A percentile compares a stretch with the other conserved stretches of the same genome.
Evolutionary conservation across 2,797 vertebrate species (phyloP).

Genomic region (Tokudaia tokunoshimensis): DNA sequence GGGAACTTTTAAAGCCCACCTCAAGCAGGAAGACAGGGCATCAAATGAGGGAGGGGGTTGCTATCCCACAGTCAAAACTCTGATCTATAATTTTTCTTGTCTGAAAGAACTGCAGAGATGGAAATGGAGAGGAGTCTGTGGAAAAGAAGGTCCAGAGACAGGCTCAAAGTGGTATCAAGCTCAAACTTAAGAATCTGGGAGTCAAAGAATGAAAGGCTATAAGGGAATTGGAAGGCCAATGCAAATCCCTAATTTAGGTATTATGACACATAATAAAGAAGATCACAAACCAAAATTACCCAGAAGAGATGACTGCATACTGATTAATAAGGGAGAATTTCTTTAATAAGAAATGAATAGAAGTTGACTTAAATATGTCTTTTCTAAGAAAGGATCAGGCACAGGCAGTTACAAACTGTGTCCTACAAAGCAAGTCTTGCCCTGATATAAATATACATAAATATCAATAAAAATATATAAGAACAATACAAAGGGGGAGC

Average conservation of each 20-base stretch:
- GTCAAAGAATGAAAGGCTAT: neutral
- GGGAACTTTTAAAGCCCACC: too few relatives aligned
- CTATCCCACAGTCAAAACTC: too few relatives aligned
- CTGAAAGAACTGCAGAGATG: too few relatives aligned
- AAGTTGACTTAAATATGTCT: neutral
- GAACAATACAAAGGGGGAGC: neutral
- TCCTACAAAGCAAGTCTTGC: neutral
- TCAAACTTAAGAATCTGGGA: neutral
- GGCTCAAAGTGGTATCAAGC: too few relatives aligned
- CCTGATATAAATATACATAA: neutral
- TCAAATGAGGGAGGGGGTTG: neutral
- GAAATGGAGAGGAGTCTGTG: too few relatives aligned
- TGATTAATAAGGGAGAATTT: neutral
- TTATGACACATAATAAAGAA: neutral
- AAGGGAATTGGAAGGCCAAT: neutral
- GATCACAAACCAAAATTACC: neutral
- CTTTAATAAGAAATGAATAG: neutral
- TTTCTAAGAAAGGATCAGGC: neutral
- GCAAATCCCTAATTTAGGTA: neutral
- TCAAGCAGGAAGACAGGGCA: too few relatives aligned
- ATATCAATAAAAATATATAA: neutral
- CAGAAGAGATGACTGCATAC: neutral
- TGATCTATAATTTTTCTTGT: too few relatives aligned
- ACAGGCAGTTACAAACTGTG: too few relatives aligned
- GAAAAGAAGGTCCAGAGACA: too few relatives aligned